These are phyloP conservation scores for Morinoia aosen DNA, from an alignment of 2,888 invertebrate genomes.

Conservation along the genomic window DNA sequence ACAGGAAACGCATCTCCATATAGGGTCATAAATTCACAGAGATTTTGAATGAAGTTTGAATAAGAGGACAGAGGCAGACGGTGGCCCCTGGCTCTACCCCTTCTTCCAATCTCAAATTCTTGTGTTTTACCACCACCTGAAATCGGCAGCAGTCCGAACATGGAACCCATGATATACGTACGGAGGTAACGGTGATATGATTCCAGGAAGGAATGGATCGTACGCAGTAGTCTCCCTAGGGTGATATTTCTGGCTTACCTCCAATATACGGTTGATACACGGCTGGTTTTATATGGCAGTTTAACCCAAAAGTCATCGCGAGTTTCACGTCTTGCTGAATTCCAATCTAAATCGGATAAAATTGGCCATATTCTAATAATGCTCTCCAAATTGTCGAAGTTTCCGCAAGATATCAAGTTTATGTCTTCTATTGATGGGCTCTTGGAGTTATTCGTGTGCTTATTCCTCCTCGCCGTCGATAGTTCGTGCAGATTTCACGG, in stretches of 20 bases:
- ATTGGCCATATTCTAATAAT: slow-evolving; percentile 40
- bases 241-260: slow-evolving; percentile 53
- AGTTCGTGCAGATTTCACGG: neutral
- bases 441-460: neutral
- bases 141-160: neutral
- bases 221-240: slow-evolving; percentile 6
- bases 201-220: neutral
- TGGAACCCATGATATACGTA: neutral
- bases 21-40: slow-evolving; percentile 65
- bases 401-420: slow-evolving; percentile 29
- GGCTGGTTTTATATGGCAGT: slow-evolving; percentile 50
- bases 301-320: slow-evolving; percentile 43
- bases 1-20: slow-evolving; percentile 57
- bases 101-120: slow-evolving; percentile 23
- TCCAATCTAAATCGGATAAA: slow-evolving; percentile 53
- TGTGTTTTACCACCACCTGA: neutral
- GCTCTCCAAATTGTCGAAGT: slow-evolving; percentile 39
- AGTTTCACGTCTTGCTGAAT: slow-evolving; percentile 52
- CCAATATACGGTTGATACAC: slow-evolving; percentile 49
- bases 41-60: slow-evolving; percentile 67
- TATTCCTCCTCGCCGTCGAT: neutral
- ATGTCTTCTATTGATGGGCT: slow-evolving; percentile 48
- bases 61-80: slow-evolving; percentile 61
- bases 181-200: neutral
- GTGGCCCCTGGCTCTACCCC: slow-evolving; percentile 34